Base-by-base conservation (phyloP, 2,113 vertebrate species). In the Scartelaos histophorus region DNA sequence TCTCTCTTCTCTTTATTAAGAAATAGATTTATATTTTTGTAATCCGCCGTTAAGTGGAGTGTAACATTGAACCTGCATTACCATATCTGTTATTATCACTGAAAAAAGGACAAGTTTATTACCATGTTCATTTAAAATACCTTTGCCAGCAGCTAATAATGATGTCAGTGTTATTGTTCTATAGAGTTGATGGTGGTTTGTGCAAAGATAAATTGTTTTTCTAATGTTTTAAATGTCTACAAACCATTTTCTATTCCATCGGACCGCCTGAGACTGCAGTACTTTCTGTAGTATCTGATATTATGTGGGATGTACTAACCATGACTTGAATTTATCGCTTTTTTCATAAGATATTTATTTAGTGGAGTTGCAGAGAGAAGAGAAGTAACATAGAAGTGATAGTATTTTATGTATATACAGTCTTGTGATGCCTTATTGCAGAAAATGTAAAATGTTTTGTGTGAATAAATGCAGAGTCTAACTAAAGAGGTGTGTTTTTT, bases 11-110 rank as follows among this genome's bases (percentile, higher is more conserved):
- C 78, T 88, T 83, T 84, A 82, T 90, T 73, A 86, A 83, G 87
- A 85, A 89, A 90, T 89, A 92, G 77, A 92, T 75, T 78, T 93
- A 85, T 94, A 93, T 94, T 94, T 94, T 94, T 93, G 90, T 94
- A 93, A 80, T 67, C 67, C 75, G 35, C 65, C 66, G 74, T 74
- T 9, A 73, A 79, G 76, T 85, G 70, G 69, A 76, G 17, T 62
- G 35, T 38, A 66, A 62, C 60, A 47, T 69, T 84, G 81, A 66
- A 24, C 66, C 67, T 46, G 29, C 10, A 15, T 73, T 43, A 46
- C 21, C 54, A 24, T 73, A 71, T 11, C 38, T 43, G 10, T 43
- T 75, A 71, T 49, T 73, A 69, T 15, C 21, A 24, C 73, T 53
- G 65, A 34, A 53, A 69, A 25, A 24, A 35, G 53, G 24, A 21